Evolutionary conservation across 1,140 invertebrate genomes (phyloP).

Genomic region (Drosophila ananassae): DNA sequence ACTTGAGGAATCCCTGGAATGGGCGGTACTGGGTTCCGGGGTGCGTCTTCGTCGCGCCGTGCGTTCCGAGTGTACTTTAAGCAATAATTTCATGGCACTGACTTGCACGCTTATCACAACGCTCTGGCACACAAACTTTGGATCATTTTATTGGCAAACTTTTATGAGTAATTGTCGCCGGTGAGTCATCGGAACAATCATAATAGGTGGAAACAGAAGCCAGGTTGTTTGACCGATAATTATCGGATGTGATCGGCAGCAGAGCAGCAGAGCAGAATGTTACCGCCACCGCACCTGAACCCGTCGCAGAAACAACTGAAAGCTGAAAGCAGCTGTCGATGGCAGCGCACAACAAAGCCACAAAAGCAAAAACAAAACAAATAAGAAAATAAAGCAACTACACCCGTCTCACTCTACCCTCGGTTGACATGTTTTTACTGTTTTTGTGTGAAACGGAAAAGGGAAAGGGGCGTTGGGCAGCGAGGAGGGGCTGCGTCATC

Average conservation of each 20-base stretch:
- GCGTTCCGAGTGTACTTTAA: conserved; percentile 79
- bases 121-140: background rate
- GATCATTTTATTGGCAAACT: conserved; percentile 25
- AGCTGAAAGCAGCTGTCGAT: conserved; percentile 48
- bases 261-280: conserved; percentile 7
- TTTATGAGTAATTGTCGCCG: conserved; percentile 27
- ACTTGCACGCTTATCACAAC: conserved; percentile 42
- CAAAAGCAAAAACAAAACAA: conserved; percentile 16
- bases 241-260: conserved; percentile 2
- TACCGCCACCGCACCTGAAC: conserved; percentile 72
- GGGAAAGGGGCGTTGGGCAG: background rate
- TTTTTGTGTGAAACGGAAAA: conserved; percentile 4
- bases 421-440: conserved; percentile 65
- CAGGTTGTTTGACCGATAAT: conserved; percentile 50
- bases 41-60: conserved; percentile 71
- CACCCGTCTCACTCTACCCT: conserved; percentile 31
- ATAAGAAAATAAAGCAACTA: background rate
- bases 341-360: conserved; percentile 25
- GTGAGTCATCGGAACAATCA: conserved; percentile 33
- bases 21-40: conserved; percentile 42
- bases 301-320: conserved; percentile 72
- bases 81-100: conserved; percentile 70
- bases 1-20: conserved; percentile 49
- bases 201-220: conserved; percentile 5
- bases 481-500: conserved; percentile 45